phyloP scores from a whole-genome alignment of 2,888 invertebrate species.

The Leptura quadrifasciata region DNA sequence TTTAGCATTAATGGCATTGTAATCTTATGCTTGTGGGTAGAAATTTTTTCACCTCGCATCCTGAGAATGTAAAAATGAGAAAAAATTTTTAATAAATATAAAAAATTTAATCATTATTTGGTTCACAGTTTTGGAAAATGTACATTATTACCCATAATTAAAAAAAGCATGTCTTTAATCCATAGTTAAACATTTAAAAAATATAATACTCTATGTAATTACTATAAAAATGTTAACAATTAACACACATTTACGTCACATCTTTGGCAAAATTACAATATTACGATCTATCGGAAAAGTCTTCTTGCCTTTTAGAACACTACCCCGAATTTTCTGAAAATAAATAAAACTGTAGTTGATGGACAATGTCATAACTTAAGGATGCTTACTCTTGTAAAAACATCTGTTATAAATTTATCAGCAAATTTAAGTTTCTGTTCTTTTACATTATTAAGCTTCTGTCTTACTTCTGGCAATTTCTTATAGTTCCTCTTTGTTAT shows the following conservation, averaged over 20 bases:
- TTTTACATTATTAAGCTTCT: slow-evolving; percentile 79
- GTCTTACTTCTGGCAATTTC: slow-evolving; percentile 83
- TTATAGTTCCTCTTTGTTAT: slow-evolving; percentile 80
- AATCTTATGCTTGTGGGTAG: too few species aligned
- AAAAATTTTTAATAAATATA: neutral
- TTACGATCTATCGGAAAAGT: slow-evolving; percentile 80
- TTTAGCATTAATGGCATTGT: too few species aligned
- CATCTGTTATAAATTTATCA: slow-evolving; percentile 84
- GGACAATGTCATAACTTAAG: neutral
- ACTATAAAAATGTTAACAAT: slow-evolving; percentile 28
- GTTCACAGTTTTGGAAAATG: neutral
- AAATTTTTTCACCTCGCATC: too few species aligned
- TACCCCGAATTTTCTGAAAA: slow-evolving; percentile 81
- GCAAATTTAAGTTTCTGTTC: slow-evolving; percentile 77
- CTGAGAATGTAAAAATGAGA: too few species aligned
- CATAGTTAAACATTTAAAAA: neutral
- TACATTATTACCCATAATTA: neutral
- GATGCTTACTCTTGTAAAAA: slow-evolving; percentile 82
- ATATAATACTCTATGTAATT: neutral
- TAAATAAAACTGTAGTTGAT: neutral
- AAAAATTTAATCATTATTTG: neutral
- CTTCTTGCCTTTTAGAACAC: slow-evolving; percentile 80
- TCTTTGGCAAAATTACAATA: slow-evolving; percentile 71
- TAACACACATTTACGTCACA: neutral
- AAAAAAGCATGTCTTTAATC: neutral